Evolutionary conservation across 1,140 invertebrate species (phyloP).

Genomic region (Tribolium madens): DNA sequence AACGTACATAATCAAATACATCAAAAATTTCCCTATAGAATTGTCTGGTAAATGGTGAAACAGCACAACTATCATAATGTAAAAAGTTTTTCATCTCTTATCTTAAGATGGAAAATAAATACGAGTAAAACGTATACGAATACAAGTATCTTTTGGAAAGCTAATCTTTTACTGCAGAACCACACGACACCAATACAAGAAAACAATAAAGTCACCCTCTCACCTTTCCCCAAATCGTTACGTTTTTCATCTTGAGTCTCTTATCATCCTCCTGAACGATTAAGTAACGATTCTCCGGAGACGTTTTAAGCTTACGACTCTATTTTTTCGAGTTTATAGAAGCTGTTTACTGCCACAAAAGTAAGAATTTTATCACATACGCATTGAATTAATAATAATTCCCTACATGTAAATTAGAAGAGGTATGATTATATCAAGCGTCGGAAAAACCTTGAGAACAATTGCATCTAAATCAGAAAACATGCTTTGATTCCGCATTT

Average conservation of each 20-base stretch:
- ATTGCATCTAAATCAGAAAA: no score
- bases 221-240: constrained; percentile 1
- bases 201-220: constrained; percentile 21
- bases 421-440: background rate
- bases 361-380: background rate
- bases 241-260: constrained; percentile 14
- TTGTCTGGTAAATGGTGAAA: background rate
- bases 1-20: background rate
- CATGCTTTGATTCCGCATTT: no score
- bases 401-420: background rate
- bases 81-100: background rate
- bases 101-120: no score
- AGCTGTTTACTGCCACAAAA: background rate
- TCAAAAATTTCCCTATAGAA: background rate
- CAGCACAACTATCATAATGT: background rate
- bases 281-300: background rate
- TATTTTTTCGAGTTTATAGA: background rate
- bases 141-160: background rate
- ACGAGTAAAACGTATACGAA: no score
- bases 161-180: background rate
- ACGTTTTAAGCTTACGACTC: background rate
- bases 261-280: constrained; percentile 3
- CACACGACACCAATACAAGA: constrained; percentile 14
- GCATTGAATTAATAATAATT: background rate
- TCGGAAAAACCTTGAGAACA: background rate